Base-by-base conservation (phyloP, 2,888 invertebrate genomes). In the Hermodice carunculata region DNA sequence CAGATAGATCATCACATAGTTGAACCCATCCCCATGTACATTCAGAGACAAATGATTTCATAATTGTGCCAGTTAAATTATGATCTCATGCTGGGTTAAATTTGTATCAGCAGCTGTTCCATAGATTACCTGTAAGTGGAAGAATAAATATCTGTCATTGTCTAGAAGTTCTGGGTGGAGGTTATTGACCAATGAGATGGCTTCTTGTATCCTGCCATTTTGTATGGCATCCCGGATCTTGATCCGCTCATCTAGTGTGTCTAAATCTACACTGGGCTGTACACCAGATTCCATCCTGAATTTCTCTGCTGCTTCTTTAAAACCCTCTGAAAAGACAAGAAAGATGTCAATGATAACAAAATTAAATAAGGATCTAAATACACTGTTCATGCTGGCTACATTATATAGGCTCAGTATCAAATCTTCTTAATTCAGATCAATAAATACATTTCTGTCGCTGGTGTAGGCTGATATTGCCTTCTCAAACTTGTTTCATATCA, bases 211-310 rank as follows among this genome's bases (percentile, higher is more conserved):
- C 31, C 93, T 90, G 0, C 98, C 98, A 75, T 91, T 92, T 84
- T 97, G 96, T 52, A 98, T 95, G 0, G 96, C 95, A 83, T 96
- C 95, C 54, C 97, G 90, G 75, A 98, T 97, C 66, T 77, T 76
- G 32, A 86, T 85, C 46, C 86, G 67, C 79, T 96, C 94, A 78
- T 98, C 97, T 66, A 98, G 87, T 0, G 94, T 93, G 80, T 93
- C 94, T 24, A 94, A 86, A 52, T 94, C 93, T 34, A 93, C 90
- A 1, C 91, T 89, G 0, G 93, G 93, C 57, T 91, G 91, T 1
- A 94, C 89, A 0, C 97, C 96, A 5, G 97, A 95, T 86, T 98
- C 98, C 78, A 93, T 91, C 85, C 96, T 93, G 85, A 98, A 98
- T 85, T 96, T 97, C 77, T 98, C 92, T 0, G 98, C 98, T 3